Evolutionary conservation across 2,113 vertebrate species (phyloP), one percentile per base, ranked within the genome.

Genomic region (Merops nubicus): DNA sequence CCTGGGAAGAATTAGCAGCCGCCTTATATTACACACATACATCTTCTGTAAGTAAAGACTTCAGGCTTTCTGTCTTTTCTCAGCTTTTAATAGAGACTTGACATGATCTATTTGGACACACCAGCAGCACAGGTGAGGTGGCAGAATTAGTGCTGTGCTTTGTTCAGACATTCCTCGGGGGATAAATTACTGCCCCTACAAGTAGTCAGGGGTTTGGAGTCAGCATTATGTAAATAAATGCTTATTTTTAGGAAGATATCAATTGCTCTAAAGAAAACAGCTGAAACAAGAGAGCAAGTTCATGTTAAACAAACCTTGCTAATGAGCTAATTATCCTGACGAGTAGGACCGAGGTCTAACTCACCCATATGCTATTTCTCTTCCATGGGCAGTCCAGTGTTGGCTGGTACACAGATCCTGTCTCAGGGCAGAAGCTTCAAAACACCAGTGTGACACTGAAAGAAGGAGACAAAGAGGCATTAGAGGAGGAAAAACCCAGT

Each of bases 1-100:
- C 85, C 78, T 6, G 11, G 54, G 67, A 93, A 96, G 91, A 96
- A 95, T 96, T 88, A 93, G 91, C 74, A 94, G 85, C 91, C 73
- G 94, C 59, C 70, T 64, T 79, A 62, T 80, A 85, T 88, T 92
- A 53, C 91, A 54, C 50, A 77, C 67, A 88, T 91, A 47, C 14
- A n/a, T 96, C 95, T 85, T 73, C 89, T 42, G 8, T 29, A 87
- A 81, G 74, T 25, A 83, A 87, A 87, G 95, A 83, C 76, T 79
- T 91, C 3, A 23, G 65, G 70, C 86, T 92, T 51, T 84, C 83
- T 70, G 12, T 86, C 76, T 84, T 65, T 77, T 88, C 93, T 51
- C 76, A 70, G 86, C 68, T 91, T 80, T 83, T 92, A 84, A 80
- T 22, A 83, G 89, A 81, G 91, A 47, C 54, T 36, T 43, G 72